Percentiles rank a stretch among this genome's conserved stretches.
Evolutionary conservation across 2,113 vertebrate species (phyloP).

Genomic region (Pogonocichla stellata): DNA sequence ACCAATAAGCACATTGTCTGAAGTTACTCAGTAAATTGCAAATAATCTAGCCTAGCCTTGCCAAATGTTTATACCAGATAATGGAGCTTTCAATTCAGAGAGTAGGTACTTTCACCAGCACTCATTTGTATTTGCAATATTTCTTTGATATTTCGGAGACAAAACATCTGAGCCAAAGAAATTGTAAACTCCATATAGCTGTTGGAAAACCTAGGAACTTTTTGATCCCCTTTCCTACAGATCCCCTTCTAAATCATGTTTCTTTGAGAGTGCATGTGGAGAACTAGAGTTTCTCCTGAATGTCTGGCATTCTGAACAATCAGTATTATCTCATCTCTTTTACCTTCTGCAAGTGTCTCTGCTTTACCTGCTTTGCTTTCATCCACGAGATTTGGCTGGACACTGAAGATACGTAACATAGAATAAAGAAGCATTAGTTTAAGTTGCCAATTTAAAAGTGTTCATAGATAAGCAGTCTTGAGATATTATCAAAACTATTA

Average conservation of each 20-base stretch:
- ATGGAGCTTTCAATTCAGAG: not conserved
- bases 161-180: not conserved
- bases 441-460: not conserved
- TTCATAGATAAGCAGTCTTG: conserved; percentile 16
- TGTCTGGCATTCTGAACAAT: not conserved
- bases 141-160: not conserved
- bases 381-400: not conserved
- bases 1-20: not conserved
- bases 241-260: not conserved
- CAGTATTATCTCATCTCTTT: not conserved
- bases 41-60: not conserved
- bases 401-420: not conserved
- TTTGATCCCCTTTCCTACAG: not conserved
- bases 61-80: not conserved
- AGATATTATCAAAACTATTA: conserved; percentile 18
- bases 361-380: not conserved
- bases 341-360: not conserved
- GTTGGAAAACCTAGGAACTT: not conserved
- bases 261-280: not conserved
- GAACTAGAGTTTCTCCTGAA: not conserved
- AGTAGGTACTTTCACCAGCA: not conserved
- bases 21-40: not conserved
- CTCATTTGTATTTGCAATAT: not conserved
- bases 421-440: not conserved
- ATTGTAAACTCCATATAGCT: not conserved